phyloP scores from a whole-genome alignment of 2,888 invertebrate genomes.

The Ethmia dodecea region DNA sequence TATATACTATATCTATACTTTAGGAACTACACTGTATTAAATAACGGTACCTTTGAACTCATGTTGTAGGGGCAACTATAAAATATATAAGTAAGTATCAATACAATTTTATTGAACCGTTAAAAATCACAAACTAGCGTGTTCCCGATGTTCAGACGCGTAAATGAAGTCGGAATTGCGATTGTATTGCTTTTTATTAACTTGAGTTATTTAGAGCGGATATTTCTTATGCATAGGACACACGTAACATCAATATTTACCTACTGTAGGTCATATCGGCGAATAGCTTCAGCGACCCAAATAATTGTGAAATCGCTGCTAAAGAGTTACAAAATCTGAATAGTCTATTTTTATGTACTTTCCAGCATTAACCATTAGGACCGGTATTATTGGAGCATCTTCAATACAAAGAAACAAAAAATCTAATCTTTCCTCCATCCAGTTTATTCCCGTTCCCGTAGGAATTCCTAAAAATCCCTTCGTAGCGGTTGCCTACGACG shows the following conservation, averaged over 20 bases:
- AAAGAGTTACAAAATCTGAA: too few relatives aligned
- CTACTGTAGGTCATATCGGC: background rate
- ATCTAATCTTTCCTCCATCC: too few relatives aligned
- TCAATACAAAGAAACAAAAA: too few relatives aligned
- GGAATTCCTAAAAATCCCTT: too few relatives aligned
- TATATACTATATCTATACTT: too few relatives aligned
- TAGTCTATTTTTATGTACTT: too few relatives aligned
- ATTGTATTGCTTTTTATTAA: slow-evolving; percentile 38
- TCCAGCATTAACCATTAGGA: too few relatives aligned
- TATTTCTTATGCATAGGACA: slow-evolving; percentile 32
- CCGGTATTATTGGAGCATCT: too few relatives aligned
- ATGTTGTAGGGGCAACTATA: too few relatives aligned
- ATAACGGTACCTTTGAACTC: slow-evolving; percentile 36
- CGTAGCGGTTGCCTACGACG: too few relatives aligned
- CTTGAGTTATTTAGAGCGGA: slow-evolving; percentile 38
- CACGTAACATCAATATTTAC: slow-evolving; percentile 14
- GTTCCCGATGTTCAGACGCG: slow-evolving; percentile 31
- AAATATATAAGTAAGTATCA: background rate
- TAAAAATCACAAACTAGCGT: slow-evolving; percentile 21
- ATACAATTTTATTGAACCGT: slow-evolving; percentile 1
- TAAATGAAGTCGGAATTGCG: slow-evolving; percentile 35
- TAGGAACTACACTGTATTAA: too few relatives aligned
- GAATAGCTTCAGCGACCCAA: slow-evolving; percentile 35
- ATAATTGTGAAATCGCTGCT: slow-evolving; percentile 31
- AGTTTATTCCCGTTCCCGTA: too few relatives aligned